Evolutionary conservation across 2,888 invertebrate genomes (phyloP).

Genomic region (Drosophila colorata): DNA sequence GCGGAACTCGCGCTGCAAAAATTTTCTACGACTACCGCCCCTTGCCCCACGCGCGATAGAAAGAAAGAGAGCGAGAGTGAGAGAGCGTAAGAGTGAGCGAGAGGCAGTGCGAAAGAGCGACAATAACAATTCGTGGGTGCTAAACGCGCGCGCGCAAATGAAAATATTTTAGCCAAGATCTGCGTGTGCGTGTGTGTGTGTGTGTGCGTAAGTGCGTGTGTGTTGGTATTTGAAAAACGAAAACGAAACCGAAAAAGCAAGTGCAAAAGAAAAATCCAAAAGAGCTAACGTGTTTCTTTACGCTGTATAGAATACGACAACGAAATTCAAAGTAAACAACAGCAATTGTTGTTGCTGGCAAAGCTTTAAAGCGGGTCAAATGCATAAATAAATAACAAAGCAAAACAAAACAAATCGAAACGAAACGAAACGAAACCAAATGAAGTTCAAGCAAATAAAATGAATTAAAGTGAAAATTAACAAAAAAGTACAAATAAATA

Average conservation of each 20-base stretch:
- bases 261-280: slow-evolving; percentile 66
- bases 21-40: slow-evolving; percentile 31
- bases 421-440: slow-evolving; percentile 34
- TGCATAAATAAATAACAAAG: slow-evolving; percentile 70
- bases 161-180: slow-evolving; percentile 55
- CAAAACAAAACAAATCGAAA: slow-evolving; percentile 58
- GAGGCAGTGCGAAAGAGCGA: slow-evolving; percentile 35
- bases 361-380: slow-evolving; percentile 75
- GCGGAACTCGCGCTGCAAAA: slow-evolving; percentile 57
- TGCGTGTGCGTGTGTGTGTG: slow-evolving; percentile 28
- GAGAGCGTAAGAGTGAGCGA: slow-evolving; percentile 24
- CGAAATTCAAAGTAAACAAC: slow-evolving; percentile 65
- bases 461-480: slow-evolving; percentile 8
- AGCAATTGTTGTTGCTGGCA: slow-evolving; percentile 43
- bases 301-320: slow-evolving; percentile 62
- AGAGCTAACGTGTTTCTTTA: slow-evolving; percentile 69
- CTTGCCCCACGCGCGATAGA: slow-evolving; percentile 27
- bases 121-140: slow-evolving; percentile 59
- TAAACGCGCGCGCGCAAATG: slow-evolving; percentile 65
- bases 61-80: slow-evolving; percentile 27
- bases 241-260: slow-evolving; percentile 49
- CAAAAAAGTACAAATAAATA: not conserved
- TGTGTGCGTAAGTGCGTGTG: slow-evolving; percentile 20
- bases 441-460: slow-evolving; percentile 10
- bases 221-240: slow-evolving; percentile 40